phyloP scores from a whole-genome alignment of 2,113 vertebrate species.

The Orthochromis malagaraziensis region DNA sequence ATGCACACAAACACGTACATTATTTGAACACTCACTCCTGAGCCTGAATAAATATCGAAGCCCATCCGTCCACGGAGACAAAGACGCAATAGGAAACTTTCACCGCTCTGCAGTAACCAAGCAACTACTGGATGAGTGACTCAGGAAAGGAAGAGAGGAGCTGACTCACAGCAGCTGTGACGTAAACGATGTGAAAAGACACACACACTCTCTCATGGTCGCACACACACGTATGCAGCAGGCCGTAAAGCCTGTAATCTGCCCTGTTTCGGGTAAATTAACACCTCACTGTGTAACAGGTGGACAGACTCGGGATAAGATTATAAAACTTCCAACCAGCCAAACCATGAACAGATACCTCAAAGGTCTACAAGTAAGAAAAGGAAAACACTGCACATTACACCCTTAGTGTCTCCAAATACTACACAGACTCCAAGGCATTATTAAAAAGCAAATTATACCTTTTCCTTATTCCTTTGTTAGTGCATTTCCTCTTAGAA shows the following conservation, averaged over 20 bases:
- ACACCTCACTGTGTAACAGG: slow-evolving; percentile 78
- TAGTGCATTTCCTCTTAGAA: slow-evolving; percentile 73
- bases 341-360: background rate
- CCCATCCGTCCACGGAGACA: slow-evolving; percentile 52
- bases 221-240: slow-evolving; percentile 68
- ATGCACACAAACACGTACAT: slow-evolving; percentile 49
- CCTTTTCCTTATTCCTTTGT: slow-evolving; percentile 68
- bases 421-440: background rate
- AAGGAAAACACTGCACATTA: background rate
- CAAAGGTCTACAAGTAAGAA: slow-evolving; percentile 43
- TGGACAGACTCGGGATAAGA: slow-evolving; percentile 18
- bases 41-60: slow-evolving; percentile 75
- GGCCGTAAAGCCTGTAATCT: slow-evolving; percentile 75
- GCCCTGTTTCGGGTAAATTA: slow-evolving; percentile 77
- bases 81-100: slow-evolving; percentile 77
- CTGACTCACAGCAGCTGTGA: slow-evolving; percentile 73
- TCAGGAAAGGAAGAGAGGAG: slow-evolving; percentile 66
- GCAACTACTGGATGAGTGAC: slow-evolving; percentile 73
- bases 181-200: slow-evolving; percentile 56
- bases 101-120: slow-evolving; percentile 64
- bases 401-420: background rate
- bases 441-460: slow-evolving; percentile 36
- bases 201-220: slow-evolving; percentile 1
- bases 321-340: background rate
- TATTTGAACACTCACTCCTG: slow-evolving; percentile 57